Evolutionary conservation across 2,888 invertebrate species (phyloP), one percentile per base, ranked within the genome.

Genomic region (Eupithecia pulchellata): DNA sequence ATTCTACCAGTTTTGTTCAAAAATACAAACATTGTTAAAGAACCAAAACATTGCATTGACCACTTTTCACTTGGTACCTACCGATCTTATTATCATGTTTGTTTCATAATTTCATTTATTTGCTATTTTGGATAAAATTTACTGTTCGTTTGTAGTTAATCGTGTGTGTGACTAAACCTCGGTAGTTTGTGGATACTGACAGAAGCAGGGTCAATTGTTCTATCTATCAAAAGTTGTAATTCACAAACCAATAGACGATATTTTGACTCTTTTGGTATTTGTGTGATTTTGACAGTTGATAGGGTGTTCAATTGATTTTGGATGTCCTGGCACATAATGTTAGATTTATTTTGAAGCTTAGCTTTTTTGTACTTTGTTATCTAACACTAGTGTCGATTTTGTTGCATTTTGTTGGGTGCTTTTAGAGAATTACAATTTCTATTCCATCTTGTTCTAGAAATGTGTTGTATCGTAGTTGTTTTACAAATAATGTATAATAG

Each of bases 141-240:
- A 34, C 4, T 36, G 32, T 61, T 5, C 36, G 8, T 2, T 32
- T 73, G 68, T 47, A 47, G 20, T 47, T 20, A 47, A 4, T 47
- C 20, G 20, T 75, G 74, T 70, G 72, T 75, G 74, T 75, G 75
- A 76, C 68, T 70, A 85, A 88, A 88, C 92, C 89, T 92, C 90
- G 88, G 89, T 88, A 84, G 85, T 84, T 85, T 78, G 83, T 86
- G 79, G 69, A 84, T 4, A 61, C 34, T 61, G 90, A 86, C 90
- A 89, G 90, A 90, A 79, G 92, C 91, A 88, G 93, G 90, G 87
- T 93, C 94, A 91, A 89, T 90, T 87, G 75, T 82, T 89, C 82
- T 91, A 92, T 92, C 92, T 88, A 93, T 91, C 91, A 89, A 89
- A 88, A 72, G 77, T 74, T 29, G 74, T 69, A 71, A 81, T 82